Base-by-base conservation (phyloP, 2,113 vertebrate genomes). In the Bothrops jararaca region DNA sequence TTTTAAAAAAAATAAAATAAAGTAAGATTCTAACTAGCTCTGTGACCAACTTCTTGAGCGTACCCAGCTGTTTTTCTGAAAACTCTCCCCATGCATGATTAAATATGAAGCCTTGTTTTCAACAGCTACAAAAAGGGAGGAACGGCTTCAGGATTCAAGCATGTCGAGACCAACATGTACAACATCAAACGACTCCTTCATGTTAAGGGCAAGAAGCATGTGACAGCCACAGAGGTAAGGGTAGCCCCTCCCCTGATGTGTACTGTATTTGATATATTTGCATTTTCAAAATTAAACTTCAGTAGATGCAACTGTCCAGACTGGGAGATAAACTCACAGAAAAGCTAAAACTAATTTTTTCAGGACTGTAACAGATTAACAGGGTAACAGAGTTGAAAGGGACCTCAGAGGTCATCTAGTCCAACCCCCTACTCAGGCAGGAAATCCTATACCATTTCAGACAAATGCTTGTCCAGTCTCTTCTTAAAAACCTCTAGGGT, bases 91-190 rank as follows among this genome's bases (percentile, higher is more conserved):
- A 22, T 39, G 20, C 9, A 5, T 80, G 34, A 39, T 80, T 80
- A 80, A 80, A 20, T 80, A 80, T 39, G 34, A 80, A 80, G 90
- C 3, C 18, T 48, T 93, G 57, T 69, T 74, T 6, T 60, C 22
- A 58, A 90, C 97, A 99, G 99, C 95, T 99, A 99, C 96, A 99
- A 99, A 97, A 99, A 98, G 94, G 99, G 99, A 6, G 99, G 99
- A 7, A 97, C 98, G 90, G 98, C 98, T 29, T 99, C 99, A 0
- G 98, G 98, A 34, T 99, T 99, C 94, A 97, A 98, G 88, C 98
- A 99, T 0, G 97, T 99, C 57, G 98, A 99, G 95, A 98, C 98
- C n/a, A 99, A 99, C 20, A 94, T 97, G 95, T 99, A 98, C 96
- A 98, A 98, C 92, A 97, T 99, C 95, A 97, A 97, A 69, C 98